phyloP scores from a whole-genome alignment of 2,113 vertebrate genomes.

The Dipodomys stephensi region DNA sequence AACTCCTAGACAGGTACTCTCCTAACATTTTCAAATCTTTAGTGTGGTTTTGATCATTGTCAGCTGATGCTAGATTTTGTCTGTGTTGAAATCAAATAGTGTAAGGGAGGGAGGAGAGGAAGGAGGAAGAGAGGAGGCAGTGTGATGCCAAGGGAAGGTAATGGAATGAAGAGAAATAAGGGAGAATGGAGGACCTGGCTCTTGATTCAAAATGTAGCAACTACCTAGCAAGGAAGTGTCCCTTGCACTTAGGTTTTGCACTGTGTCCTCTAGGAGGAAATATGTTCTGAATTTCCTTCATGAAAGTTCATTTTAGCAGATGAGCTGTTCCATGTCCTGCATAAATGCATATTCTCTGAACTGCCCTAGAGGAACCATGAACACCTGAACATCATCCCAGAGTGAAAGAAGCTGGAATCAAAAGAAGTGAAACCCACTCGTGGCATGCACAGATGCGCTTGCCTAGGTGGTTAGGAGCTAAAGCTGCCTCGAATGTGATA shows the following conservation, averaged over 20 bases:
- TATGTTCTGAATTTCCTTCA: background rate
- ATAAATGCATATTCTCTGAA: background rate
- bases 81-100: background rate
- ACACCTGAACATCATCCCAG: background rate
- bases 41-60: background rate
- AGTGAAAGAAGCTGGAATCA: background rate
- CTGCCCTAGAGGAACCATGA: background rate
- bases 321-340: background rate
- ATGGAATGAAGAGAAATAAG: no score
- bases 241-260: background rate
- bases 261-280: no score
- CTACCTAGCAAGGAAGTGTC: background rate
- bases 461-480: no score
- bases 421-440: no score
- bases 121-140: no score
- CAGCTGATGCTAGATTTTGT: background rate
- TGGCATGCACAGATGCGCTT: no score
- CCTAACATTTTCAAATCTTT: background rate
- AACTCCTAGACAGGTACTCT: background rate
- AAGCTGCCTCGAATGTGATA: no score
- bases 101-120: no score
- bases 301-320: background rate
- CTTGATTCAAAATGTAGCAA: background rate
- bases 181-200: background rate
- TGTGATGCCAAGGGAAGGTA: no score